These are phyloP conservation scores for Sebastes taczanowskii DNA, from an alignment of 2,797 vertebrate species.

Conservation along the genomic window DNA sequence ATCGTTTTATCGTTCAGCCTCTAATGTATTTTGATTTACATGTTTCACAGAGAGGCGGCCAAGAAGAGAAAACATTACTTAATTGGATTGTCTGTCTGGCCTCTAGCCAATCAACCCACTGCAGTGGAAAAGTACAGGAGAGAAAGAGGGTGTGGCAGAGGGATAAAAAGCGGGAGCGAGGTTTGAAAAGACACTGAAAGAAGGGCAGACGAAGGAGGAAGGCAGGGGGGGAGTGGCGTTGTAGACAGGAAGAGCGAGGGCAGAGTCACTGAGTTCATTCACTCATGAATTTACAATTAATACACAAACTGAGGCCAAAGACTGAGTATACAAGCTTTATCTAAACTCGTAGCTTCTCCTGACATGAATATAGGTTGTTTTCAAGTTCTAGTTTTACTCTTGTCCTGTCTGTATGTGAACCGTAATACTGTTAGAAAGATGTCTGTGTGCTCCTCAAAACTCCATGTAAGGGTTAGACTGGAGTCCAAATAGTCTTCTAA, in stretches of 20 bases:
- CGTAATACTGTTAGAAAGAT: background rate
- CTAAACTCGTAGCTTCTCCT: background rate
- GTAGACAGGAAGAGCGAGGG: background rate
- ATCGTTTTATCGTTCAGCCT: background rate
- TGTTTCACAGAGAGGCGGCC: background rate
- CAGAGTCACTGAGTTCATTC: constrained; percentile 24
- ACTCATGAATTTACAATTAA: background rate
- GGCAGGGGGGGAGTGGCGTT: background rate
- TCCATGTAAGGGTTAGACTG: constrained; percentile 1
- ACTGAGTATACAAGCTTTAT: background rate
- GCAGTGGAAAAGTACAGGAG: constrained; percentile 69
- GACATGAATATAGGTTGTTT: background rate
- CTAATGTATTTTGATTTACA: background rate
- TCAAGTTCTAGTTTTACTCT: background rate
- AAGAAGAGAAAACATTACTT: constrained; percentile 11
- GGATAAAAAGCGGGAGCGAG: constrained; percentile 14
- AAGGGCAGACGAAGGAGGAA: constrained; percentile 6
- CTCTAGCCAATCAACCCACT: constrained; percentile 44
- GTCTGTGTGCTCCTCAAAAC: background rate
- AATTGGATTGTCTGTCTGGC: constrained; percentile 37
- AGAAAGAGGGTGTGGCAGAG: constrained; percentile 34
- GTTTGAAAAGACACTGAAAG: constrained; percentile 18
- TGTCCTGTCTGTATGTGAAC: background rate
- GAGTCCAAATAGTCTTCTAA: background rate
- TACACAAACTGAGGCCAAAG: background rate